Conservation (phyloP, 2,113 vertebrate genomes). For the Erythrocercus mccallii region DNA sequence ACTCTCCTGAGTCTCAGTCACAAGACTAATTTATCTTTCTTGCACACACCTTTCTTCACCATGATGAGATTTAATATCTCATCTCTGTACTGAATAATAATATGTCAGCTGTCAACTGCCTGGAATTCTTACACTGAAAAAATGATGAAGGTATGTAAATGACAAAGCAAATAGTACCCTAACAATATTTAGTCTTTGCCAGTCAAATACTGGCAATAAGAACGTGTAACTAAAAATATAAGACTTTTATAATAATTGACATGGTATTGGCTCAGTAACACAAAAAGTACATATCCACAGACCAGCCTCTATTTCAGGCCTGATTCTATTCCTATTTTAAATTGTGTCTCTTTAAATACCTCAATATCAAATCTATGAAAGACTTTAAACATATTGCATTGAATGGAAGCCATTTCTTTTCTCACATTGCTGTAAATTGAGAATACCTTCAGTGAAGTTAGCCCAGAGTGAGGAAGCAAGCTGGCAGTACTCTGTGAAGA, state of each 20-base stretch:
- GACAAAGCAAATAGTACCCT: background rate
- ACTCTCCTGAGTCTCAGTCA: background rate
- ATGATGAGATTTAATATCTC: background rate
- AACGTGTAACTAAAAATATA: background rate
- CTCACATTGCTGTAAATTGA: background rate
- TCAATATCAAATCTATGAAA: background rate
- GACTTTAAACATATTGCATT: background rate
- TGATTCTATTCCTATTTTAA: background rate
- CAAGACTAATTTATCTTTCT: background rate
- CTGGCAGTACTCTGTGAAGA: background rate
- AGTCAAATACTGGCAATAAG: background rate
- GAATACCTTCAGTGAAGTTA: background rate
- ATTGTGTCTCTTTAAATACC: background rate
- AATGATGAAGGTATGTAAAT: background rate
- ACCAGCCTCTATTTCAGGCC: background rate
- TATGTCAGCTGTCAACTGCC: background rate
- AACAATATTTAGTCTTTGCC: background rate
- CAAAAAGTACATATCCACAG: background rate
- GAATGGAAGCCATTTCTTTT: background rate
- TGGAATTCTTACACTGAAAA: background rate
- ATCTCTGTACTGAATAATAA: background rate
- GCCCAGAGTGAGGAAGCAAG: background rate
- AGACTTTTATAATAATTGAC: background rate
- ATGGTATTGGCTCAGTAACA: background rate
- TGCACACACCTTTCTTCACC: background rate